These are phyloP conservation scores for Syrrhaptes paradoxus DNA, from an alignment of 2,113 vertebrate genomes.

Conservation along the genomic window DNA sequence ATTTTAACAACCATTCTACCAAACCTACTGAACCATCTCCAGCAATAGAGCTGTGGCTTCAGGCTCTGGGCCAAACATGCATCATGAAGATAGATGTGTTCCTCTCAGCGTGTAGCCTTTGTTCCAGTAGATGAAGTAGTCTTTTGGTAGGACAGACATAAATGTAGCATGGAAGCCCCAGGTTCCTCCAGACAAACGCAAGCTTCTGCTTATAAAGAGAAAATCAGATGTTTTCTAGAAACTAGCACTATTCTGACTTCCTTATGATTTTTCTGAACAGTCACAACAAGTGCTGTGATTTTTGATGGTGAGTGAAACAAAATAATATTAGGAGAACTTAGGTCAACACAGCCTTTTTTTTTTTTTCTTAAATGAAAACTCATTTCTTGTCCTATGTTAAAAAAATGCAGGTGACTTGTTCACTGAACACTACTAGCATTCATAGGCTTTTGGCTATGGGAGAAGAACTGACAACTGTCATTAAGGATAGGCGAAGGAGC, in stretches of 20 bases:
- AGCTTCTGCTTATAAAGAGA: neutral
- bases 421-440: neutral
- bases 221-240: neutral
- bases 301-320: neutral
- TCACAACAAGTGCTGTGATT: neutral
- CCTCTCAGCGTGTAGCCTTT: slow-evolving; percentile 2
- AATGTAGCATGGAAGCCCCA: neutral
- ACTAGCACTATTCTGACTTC: neutral
- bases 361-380: neutral
- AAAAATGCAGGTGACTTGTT: neutral
- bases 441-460: neutral
- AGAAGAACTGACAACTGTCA: neutral
- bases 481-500: neutral
- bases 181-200: neutral
- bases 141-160: slow-evolving; percentile 10
- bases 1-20: slow-evolving; percentile 13
- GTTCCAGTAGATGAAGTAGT: slow-evolving; percentile 28
- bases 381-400: neutral
- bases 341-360: neutral
- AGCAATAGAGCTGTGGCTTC: slow-evolving; percentile 13
- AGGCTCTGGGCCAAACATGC: neutral
- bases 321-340: neutral
- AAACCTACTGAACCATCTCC: slow-evolving; percentile 10
- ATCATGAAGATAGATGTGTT: slow-evolving; percentile 35
- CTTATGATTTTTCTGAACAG: neutral